These are phyloP conservation scores for Harpegnathos saltator DNA, from an alignment of 1,140 invertebrate species.

Conservation along the genomic window DNA sequence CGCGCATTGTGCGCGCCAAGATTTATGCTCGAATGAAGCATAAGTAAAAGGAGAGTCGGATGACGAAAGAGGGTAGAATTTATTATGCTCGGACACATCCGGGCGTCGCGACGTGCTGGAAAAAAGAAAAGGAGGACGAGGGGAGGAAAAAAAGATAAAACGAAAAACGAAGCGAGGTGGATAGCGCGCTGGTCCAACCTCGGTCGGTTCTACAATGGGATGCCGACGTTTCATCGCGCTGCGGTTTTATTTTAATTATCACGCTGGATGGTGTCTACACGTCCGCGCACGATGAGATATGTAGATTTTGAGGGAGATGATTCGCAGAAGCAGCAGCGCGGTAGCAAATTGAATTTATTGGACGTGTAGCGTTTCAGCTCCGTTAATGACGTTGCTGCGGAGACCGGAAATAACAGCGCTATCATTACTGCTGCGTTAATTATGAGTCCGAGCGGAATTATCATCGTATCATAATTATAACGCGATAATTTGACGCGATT, in stretches of 20 bases:
- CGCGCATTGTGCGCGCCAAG: slow-evolving; percentile 20
- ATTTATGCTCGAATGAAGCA: slow-evolving; percentile 53
- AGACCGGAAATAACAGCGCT: not conserved
- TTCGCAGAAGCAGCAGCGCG: not conserved
- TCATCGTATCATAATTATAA: not conserved
- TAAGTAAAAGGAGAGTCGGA: slow-evolving; percentile 54
- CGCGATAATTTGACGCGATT: not conserved
- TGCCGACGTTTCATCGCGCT: not conserved
- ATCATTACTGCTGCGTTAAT: slow-evolving; percentile 15
- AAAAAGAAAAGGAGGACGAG: slow-evolving; percentile 12
- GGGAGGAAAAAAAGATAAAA: not conserved
- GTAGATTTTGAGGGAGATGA: not conserved
- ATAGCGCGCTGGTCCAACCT: slow-evolving; percentile 35
- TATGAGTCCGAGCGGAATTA: not conserved
- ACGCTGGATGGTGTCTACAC: not conserved
- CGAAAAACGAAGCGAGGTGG: slow-evolving; percentile 18
- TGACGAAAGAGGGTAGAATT: slow-evolving; percentile 52
- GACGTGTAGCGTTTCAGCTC: not conserved
- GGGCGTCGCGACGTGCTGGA: not conserved
- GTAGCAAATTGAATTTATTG: slow-evolving; percentile 36
- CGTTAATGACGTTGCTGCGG: slow-evolving; percentile 7
- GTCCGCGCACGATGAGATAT: not conserved
- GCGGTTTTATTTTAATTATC: slow-evolving; percentile 59
- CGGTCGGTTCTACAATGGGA: slow-evolving; percentile 33
- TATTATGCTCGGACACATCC: slow-evolving; percentile 57